Percentiles rank a stretch among this genome's conserved stretches.
phyloP scores from a whole-genome alignment of 2,888 invertebrate species.

The Eilema caniola region DNA sequence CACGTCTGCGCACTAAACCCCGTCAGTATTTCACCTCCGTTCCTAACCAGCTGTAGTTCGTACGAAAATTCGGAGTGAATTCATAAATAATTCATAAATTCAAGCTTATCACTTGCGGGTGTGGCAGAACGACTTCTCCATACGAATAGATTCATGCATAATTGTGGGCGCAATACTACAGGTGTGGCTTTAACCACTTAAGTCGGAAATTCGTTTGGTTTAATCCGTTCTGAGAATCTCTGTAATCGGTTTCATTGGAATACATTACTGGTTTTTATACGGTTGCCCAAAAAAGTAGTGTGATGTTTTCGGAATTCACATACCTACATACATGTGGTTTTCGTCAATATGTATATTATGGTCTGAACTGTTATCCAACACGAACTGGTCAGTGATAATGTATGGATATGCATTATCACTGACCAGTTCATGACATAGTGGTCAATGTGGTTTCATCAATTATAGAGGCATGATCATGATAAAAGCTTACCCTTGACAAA shows the following conservation, averaged over 20 bases:
- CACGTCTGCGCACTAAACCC: constrained; percentile 14
- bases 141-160: constrained; percentile 28
- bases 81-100: constrained; percentile 49
- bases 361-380: too few relatives aligned
- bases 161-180: constrained; percentile 21
- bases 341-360: too few relatives aligned
- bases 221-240: not conserved
- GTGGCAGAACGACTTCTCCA: constrained; percentile 17
- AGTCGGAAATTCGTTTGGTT: constrained; percentile 8
- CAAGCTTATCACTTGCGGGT: constrained; percentile 43
- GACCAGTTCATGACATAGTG: too few relatives aligned
- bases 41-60: constrained; percentile 23
- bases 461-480: too few relatives aligned
- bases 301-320: not conserved
- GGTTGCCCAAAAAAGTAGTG: not conserved
- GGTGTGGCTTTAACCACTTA: constrained; percentile 13
- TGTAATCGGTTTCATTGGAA: constrained; percentile 8
- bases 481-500: too few relatives aligned
- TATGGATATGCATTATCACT: too few relatives aligned
- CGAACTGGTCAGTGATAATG: too few relatives aligned
- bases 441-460: too few relatives aligned
- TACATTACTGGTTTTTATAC: not conserved
- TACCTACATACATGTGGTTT: not conserved
- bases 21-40: constrained; percentile 17
- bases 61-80: constrained; percentile 33